A percentile compares a stretch with the other conserved stretches of the same genome.
These are phyloP conservation scores for Molossus alvarezi DNA, from an alignment of 2,797 vertebrate species.

Conservation along the genomic window DNA sequence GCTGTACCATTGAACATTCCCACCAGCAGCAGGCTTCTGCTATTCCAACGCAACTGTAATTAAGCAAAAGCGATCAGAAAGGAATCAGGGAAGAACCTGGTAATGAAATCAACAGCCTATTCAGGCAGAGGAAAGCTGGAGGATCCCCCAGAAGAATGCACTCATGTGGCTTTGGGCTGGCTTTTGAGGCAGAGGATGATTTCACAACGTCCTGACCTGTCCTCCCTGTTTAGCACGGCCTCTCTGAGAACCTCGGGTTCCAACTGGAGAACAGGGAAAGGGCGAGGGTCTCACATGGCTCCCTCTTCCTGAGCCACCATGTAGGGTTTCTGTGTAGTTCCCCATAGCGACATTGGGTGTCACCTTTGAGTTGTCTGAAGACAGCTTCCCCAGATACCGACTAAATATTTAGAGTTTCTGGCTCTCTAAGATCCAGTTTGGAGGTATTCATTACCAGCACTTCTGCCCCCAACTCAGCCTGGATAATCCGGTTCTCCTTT, in stretches of 20 bases:
- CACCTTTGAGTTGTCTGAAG: slow-evolving; percentile 69
- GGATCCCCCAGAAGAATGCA: neutral
- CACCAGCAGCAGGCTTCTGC: neutral
- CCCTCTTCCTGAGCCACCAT: neutral
- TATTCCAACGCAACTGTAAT: neutral
- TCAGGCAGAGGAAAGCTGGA: neutral
- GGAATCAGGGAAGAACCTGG: neutral
- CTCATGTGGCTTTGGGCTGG: neutral
- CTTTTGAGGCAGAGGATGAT: neutral
- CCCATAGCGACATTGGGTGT: slow-evolving; percentile 73
- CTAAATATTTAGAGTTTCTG: neutral
- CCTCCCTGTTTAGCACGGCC: accelerated
- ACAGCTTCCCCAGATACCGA: neutral
- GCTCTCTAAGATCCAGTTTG: neutral
- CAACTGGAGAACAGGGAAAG: neutral
- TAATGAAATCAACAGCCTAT: neutral
- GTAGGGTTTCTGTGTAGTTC: slow-evolving; percentile 71
- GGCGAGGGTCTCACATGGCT: neutral
- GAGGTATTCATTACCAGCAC: neutral
- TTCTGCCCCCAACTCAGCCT: too few species aligned
- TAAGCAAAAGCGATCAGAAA: neutral
- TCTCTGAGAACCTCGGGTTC: neutral
- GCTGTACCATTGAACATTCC: neutral
- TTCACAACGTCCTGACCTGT: neutral
- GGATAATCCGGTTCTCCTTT: neutral